Percentiles rank a stretch among this genome's conserved stretches.
phyloP scores from a whole-genome alignment of 2,797 vertebrate species.

The Apogon talboti region DNA sequence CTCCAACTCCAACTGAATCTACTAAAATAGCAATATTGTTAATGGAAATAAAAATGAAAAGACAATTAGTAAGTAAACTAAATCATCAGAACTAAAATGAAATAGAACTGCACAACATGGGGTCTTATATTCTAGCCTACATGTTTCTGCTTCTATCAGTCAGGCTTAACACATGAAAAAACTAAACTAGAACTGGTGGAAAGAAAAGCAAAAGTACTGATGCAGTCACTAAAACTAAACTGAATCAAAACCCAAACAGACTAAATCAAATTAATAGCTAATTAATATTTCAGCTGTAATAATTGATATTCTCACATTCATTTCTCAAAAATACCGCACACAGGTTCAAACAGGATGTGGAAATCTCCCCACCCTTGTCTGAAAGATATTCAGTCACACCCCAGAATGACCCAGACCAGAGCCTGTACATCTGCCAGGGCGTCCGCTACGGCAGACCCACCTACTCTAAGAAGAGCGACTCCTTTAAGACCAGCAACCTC shows the following conservation, averaged over 20 bases:
- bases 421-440: conserved; percentile 74
- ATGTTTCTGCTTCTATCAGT: too few relatives aligned
- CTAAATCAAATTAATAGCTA: too few relatives aligned
- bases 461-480: conserved; percentile 60
- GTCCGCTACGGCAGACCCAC: conserved; percentile 47
- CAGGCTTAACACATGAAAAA: too few relatives aligned
- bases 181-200: too few relatives aligned
- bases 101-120: neutral
- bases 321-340: conserved; percentile 6
- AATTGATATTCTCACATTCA: neutral
- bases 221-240: too few relatives aligned
- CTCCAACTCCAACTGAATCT: too few relatives aligned
- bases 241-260: too few relatives aligned
- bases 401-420: conserved; percentile 63
- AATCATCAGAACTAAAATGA: too few relatives aligned
- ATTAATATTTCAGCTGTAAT: neutral
- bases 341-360: conserved; percentile 54
- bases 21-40: too few relatives aligned
- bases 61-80: neutral
- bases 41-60: neutral
- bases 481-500: conserved; percentile 76
- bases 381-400: conserved; percentile 57
- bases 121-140: too few relatives aligned
- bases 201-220: too few relatives aligned
- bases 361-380: fast-evolving